Base-by-base conservation (phyloP, 2,113 vertebrate species). In the Protomyctophum bolini region DNA sequence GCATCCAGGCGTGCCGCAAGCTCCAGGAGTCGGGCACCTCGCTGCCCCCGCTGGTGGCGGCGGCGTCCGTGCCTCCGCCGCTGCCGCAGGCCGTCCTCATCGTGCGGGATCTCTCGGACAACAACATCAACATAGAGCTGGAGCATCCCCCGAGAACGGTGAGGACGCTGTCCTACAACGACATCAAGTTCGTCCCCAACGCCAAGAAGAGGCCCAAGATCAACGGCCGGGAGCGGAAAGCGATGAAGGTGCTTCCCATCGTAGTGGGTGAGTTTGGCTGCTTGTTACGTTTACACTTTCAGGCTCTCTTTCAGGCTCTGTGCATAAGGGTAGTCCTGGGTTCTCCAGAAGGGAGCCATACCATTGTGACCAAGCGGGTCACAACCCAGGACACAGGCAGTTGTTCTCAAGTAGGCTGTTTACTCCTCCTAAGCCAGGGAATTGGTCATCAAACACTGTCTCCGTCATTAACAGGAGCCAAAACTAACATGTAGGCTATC, bases 231-330 rank as follows among this genome's bases (percentile, higher is more conserved):
- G 97, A 99, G 89, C 94, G 95, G 86, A 98, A 98, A 76, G 97
- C 97, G 71, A 98, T 98, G 97, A 92, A 93, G 81, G 96, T 97
- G 70, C 93, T 99, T 80, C 97, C 97, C 0, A 94, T 98, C 0
- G 96, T 98, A 0, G 96, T 98, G 0, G 96, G 97, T 98, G 84
- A 93, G 97, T 91, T 21, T 52, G n/a, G 1, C 10, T 9, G 33
- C 8, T 9, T 7, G n/a, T 48, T n/a, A 14, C 45, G 12, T 62
- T 47, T 8, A 6, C 4, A 47, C 15, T 47, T 8, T 48, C 11
- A 7, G 6, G 11, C 1, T 12, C 12, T 7, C 12, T 10, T 45
- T 12, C 11, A 46, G 33, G 5, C 5, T 41, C 33, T 41, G 33
- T 41, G 21, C 33, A 41, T 41, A 41, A n/a, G n/a, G n/a, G n/a